These are phyloP conservation scores for Scolopax rusticola DNA, from an alignment of 2,797 vertebrate genomes.

Conservation along the genomic window DNA sequence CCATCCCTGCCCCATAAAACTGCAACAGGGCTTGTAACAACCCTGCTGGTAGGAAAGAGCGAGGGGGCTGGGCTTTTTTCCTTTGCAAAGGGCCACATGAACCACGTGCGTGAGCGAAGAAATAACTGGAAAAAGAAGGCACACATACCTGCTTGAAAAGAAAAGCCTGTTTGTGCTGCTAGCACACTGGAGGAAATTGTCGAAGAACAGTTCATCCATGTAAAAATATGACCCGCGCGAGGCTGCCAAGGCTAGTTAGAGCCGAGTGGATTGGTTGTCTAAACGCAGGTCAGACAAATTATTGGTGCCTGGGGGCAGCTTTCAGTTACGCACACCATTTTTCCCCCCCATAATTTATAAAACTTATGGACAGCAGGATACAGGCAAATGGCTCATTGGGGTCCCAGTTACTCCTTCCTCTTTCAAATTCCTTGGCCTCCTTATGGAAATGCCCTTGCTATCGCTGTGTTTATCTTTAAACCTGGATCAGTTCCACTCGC, in stretches of 20 bases:
- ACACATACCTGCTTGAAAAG: conserved; percentile 54
- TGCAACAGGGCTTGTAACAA: not conserved
- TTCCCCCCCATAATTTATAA: conserved; percentile 60
- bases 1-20: not conserved
- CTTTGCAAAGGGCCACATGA: not conserved
- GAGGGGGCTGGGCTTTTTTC: not conserved
- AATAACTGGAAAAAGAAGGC: conserved; percentile 44
- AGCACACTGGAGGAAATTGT: conserved; percentile 64
- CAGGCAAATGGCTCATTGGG: conserved; percentile 61
- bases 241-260: conserved; percentile 62
- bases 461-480: conserved; percentile 52
- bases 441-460: conserved; percentile 56
- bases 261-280: conserved; percentile 8
- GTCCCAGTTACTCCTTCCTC: conserved; percentile 63
- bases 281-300: conserved; percentile 56
- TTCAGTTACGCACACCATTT: conserved; percentile 6
- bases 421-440: conserved; percentile 53
- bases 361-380: conserved; percentile 66
- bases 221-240: conserved; percentile 30
- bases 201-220: conserved; percentile 69
- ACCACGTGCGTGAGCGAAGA: not conserved
- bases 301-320: conserved; percentile 59
- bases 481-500: conserved; percentile 25
- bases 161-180: conserved; percentile 64
- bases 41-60: not conserved